Evolutionary conservation across 1,140 invertebrate species (phyloP), one percentile per base, ranked within the genome.

Genomic region (Polypedilum pembai): DNA sequence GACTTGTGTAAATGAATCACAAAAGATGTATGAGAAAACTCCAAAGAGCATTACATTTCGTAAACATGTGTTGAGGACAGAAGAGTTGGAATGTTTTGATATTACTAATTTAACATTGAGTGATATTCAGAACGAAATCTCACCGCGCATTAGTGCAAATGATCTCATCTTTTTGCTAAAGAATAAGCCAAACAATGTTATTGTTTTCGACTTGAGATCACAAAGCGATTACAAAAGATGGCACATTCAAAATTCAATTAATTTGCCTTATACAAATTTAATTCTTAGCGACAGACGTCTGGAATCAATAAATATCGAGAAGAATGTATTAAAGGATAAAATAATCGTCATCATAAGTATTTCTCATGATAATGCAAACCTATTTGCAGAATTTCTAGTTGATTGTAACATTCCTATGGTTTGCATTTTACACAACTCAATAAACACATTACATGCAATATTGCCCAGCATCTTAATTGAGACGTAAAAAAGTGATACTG

Each of bases 41-140:
- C 96, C 95, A 0, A 89, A 89, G 75, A 96, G 94, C 83, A 91
- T 95, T 33, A 92, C 94, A 8, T 92, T 89, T 80, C 85, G 96
- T 74, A 88, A 91, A 80, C 76, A 83, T 80, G 76, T 79, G 0
- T 21, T 78, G 73, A 77, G 77, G 8, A 75, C 77, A 41, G 45
- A 74, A 74, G 75, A 76, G 78, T 77, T 76, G 76, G 75, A 81
- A 78, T 73, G 82, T 85, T 78, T 82, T 83, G 90, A 91, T 79
- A 87, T 89, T 79, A 88, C 88, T 75, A 88, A 88, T 40, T 85
- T 93, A 72, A 82, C 87, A 10, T 79, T 93, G 76, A 84, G 87
- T 41, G 87, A 88, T 40, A 80, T 94, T 74, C 89, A 90, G 78
- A 78, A 82, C 2, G 92, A 94, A 83, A 87, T 88, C 76, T 90